Percentiles rank a stretch among this genome's conserved stretches.
phyloP scores from a whole-genome alignment of 2,888 invertebrate genomes.

The Drosophila falleni region DNA sequence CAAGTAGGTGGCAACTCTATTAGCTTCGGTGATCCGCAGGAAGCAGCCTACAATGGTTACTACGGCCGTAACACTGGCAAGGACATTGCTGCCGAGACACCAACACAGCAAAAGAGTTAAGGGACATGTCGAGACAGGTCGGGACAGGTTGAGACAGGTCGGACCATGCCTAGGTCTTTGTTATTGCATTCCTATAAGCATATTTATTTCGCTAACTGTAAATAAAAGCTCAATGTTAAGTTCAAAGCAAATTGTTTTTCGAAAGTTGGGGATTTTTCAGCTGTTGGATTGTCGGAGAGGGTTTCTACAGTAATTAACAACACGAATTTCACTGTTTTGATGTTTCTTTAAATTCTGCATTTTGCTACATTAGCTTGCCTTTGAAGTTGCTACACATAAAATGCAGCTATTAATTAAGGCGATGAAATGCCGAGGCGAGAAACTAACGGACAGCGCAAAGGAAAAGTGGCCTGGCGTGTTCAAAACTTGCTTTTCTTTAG shows the following conservation, averaged over 20 bases:
- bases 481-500: constrained; percentile 54
- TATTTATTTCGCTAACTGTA: constrained; percentile 72
- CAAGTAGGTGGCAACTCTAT: constrained; percentile 85
- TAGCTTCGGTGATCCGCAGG: constrained; percentile 88
- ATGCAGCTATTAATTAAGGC: constrained; percentile 77
- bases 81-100: constrained; percentile 79
- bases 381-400: constrained; percentile 68
- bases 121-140: constrained; percentile 5
- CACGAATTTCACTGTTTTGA: constrained; percentile 66
- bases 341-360: constrained; percentile 61
- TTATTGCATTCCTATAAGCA: constrained; percentile 76
- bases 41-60: constrained; percentile 92
- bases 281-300: constrained; percentile 20
- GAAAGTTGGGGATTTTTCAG: not conserved
- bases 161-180: constrained; percentile 35
- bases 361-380: constrained; percentile 44
- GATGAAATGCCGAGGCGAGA: constrained; percentile 73
- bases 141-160: constrained; percentile 2
- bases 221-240: constrained; percentile 63
- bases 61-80: constrained; percentile 88
- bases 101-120: constrained; percentile 61
- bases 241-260: constrained; percentile 32
- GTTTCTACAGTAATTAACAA: constrained; percentile 52
- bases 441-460: constrained; percentile 58
- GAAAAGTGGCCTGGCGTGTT: constrained; percentile 76